Base-by-base conservation (phyloP, 2,113 vertebrate species). In the Phalacrocorax pelagicus region DNA sequence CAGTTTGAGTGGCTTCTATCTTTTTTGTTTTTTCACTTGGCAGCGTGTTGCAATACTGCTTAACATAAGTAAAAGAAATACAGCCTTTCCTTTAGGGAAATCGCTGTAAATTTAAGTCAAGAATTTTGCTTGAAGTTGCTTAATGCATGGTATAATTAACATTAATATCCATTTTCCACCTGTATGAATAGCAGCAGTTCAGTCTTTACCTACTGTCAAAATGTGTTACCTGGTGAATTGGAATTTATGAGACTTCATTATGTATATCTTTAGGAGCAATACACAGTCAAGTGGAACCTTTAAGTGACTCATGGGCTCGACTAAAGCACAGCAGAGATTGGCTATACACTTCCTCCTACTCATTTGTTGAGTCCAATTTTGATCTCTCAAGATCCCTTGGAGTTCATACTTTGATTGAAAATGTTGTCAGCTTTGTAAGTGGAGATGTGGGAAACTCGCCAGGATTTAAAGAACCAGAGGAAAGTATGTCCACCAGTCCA, bases 381-480 rank as follows among this genome's bases (percentile, higher is more conserved):
- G 99, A 99, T 87, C 98, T 99, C 94, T 99, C 98, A 94, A 98
- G 97, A 95, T 98, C 98, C 4, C 97, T 99, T 88, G 99, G 99
- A 58, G 93, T 99, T 90, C 98, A 99, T 36, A 98, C 99, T 19
- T 97, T 99, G 91, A 99, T 99, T 57, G 99, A 99, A 96, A 99
- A 99, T 67, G 98, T 99, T 79, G 98, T 99, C 54, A 99, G 99
- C 97, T 99, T 99, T 97, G 98, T 99, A 92, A 99, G 99, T 66
- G 99, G 99, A 10, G 99, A 99, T 73, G 98, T 99, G 91, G 99
- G 99, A 51, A 99, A 98, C 82, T 97, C 98, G 0, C 98, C 99
- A 5, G 99, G 98, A 74, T 99, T 99, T 97, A 99, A 99, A 95
- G 99, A 99, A 79, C 99, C 99, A 0, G 99, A 99, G 66, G 99